Percentiles rank a stretch among this genome's conserved stretches.
phyloP scores from a whole-genome alignment of 2,888 invertebrate species.

The Eristalis pertinax region DNA sequence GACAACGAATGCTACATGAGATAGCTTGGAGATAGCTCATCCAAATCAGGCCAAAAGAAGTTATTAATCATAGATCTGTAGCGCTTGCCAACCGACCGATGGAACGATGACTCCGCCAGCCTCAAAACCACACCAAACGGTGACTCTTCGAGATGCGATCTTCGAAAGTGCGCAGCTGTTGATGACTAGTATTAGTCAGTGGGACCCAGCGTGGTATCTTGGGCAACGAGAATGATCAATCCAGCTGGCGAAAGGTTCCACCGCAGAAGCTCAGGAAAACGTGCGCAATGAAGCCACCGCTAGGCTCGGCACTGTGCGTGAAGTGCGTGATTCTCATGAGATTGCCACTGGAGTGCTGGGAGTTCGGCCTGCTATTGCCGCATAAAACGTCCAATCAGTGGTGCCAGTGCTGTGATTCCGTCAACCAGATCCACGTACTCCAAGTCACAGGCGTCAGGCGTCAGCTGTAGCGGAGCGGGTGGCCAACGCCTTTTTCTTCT shows the following conservation, averaged over 20 bases:
- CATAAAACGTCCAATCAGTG: slow-evolving; percentile 87
- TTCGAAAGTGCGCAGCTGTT: too few relatives aligned
- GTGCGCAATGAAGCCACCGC: slow-evolving; percentile 88
- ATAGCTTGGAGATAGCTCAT: too few relatives aligned
- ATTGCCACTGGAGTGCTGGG: slow-evolving; percentile 85
- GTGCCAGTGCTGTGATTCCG: slow-evolving; percentile 88
- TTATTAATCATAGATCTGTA: too few relatives aligned
- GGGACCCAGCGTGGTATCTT: slow-evolving; percentile 84
- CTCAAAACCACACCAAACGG: too few relatives aligned
- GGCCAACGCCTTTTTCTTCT: slow-evolving; percentile 88
- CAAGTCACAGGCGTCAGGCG: slow-evolving; percentile 78
- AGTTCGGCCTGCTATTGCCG: slow-evolving; percentile 83
- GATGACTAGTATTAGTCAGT: too few relatives aligned
- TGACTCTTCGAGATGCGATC: too few relatives aligned
- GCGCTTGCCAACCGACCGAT: too few relatives aligned
- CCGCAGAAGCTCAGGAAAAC: slow-evolving; percentile 84
- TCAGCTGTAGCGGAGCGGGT: slow-evolving; percentile 89
- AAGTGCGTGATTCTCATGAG: slow-evolving; percentile 87
- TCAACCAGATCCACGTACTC: slow-evolving; percentile 90
- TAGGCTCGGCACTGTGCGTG: slow-evolving; percentile 87
- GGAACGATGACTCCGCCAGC: too few relatives aligned
- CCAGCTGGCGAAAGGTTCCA: slow-evolving; percentile 85
- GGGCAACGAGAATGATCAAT: slow-evolving; percentile 87
- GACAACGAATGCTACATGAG: too few relatives aligned
- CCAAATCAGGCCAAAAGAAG: too few relatives aligned